Evolutionary conservation across 2,113 vertebrate genomes (phyloP), one percentile per base, ranked within the genome.

Genomic region (Boleophthalmus pectinirostris): DNA sequence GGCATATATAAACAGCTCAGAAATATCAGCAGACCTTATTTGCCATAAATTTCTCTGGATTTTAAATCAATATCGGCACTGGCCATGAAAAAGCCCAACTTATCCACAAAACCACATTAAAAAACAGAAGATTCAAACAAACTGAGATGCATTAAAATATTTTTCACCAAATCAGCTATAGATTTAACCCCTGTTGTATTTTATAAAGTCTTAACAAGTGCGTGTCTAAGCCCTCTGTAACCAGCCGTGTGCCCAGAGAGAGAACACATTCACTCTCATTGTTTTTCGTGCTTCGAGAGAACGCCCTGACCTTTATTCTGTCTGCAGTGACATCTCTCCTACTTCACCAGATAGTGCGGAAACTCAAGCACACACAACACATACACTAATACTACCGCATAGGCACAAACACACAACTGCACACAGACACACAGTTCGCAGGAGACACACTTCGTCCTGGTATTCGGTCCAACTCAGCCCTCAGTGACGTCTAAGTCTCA

Each of bases 291-390:
- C 75, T 82, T 74, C 58, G 76, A 84, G 81, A 83, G 86, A 81
- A 85, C 85, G 80, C 78, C 61, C 81, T 89, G 90, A 90, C 89
- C 90, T 86, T 87, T 90, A 89, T 88, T 87, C 82, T 86, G 84
- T 87, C 80, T 81, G 75, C 74, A 79, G 80, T 86, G 86, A 89
- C 85, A 89, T 90, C 87, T 83, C 84, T 86, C 73, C 82, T 73
- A 82, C 87, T 82, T 89, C 74, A 87, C 71, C 67, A 88, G 89
- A 91, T 84, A 90, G 79, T 81, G 56, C 69, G 65, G 73, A 84
- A 82, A 85, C 76, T 71, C 80, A 82, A 87, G 77, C 75, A 73
- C 70, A 78, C 74, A 81, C 61, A 69, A 68, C 68, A 33, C 38
- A 53, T 68, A 69, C 25, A 35, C 14, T 38, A 35, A 64, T 66